These are phyloP conservation scores for Aphaenogaster floridana DNA, from an alignment of 1,140 invertebrate genomes.

Conservation along the genomic window DNA sequence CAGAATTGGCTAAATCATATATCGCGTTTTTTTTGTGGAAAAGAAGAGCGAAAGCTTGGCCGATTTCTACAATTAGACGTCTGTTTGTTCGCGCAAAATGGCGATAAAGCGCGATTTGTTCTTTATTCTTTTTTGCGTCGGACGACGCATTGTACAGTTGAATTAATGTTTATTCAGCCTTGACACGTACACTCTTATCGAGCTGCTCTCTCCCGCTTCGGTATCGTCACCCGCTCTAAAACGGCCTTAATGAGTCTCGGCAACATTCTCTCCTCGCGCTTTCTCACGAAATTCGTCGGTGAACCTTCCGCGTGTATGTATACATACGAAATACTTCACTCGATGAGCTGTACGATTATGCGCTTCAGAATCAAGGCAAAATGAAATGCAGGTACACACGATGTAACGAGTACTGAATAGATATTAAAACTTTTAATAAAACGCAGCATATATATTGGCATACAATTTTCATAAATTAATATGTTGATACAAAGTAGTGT, in stretches of 20 bases:
- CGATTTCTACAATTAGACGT: constrained; percentile 21
- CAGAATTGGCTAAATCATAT: constrained; percentile 34
- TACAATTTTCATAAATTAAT: neutral
- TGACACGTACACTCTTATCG: constrained; percentile 69
- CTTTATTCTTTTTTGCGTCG: constrained; percentile 19
- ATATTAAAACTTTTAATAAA: neutral
- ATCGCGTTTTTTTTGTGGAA: neutral
- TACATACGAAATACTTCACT: constrained; percentile 9
- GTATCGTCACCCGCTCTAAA: constrained; percentile 60
- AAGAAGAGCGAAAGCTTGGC: neutral
- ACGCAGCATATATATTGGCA: neutral
- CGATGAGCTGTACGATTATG: constrained; percentile 36
- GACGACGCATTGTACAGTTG: constrained; percentile 42
- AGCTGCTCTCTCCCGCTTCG: constrained; percentile 57
- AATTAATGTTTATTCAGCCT: constrained; percentile 72
- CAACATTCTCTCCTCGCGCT: constrained; percentile 50
- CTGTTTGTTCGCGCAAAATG: constrained; percentile 19
- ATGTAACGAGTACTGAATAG: neutral
- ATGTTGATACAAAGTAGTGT: neutral
- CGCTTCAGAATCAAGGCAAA: neutral
- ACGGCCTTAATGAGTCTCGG: constrained; percentile 63
- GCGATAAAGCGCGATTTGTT: constrained; percentile 25
- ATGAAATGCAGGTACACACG: neutral
- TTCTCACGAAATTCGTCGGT: constrained; percentile 63
- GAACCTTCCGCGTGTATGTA: constrained; percentile 4